These are phyloP conservation scores for Xerus inauris DNA, from an alignment of 2,113 vertebrate species.

Conservation along the genomic window DNA sequence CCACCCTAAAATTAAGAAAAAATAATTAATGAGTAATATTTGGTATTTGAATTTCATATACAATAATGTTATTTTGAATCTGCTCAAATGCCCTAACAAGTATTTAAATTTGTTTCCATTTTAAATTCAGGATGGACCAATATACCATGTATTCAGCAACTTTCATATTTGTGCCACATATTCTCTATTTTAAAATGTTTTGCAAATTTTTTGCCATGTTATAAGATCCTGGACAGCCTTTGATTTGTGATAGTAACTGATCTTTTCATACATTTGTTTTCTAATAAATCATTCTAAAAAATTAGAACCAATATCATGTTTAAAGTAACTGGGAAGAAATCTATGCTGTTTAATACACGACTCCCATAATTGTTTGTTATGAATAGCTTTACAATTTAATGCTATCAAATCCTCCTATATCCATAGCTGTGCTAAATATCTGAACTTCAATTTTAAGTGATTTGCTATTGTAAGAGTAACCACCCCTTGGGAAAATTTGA, in stretches of 20 bases:
- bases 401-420: background rate
- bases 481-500: conserved; percentile 46
- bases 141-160: background rate
- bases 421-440: background rate
- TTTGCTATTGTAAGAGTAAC: background rate
- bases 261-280: conserved; percentile 4
- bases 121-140: background rate
- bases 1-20: background rate
- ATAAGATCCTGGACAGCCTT: background rate
- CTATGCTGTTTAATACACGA: background rate
- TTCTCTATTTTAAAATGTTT: conserved; percentile 11
- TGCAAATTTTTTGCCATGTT: background rate
- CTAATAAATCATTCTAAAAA: background rate
- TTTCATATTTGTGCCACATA: background rate
- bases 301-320: background rate
- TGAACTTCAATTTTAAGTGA: background rate
- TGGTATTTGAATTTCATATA: background rate
- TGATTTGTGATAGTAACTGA: background rate
- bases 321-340: background rate
- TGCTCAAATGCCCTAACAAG: background rate
- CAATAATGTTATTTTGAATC: background rate
- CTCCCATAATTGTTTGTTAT: background rate
- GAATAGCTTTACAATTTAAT: background rate
- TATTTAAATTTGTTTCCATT: background rate
- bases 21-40: background rate